These are phyloP conservation scores for Battus philenor DNA, from an alignment of 1,140 invertebrate genomes.

Conservation along the genomic window DNA sequence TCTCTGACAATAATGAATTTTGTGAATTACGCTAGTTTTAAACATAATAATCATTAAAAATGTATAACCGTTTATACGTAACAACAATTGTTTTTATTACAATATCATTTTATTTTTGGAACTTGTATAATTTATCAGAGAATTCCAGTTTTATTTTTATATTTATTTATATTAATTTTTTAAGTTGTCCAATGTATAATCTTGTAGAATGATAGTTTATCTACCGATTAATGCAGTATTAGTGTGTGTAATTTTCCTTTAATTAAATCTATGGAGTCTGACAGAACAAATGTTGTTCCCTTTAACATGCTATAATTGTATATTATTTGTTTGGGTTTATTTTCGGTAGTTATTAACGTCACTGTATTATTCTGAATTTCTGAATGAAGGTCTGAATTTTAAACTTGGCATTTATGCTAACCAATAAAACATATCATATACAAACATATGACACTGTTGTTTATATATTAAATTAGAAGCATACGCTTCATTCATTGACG, in stretches of 20 bases:
- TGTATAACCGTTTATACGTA: neutral
- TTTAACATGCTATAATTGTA: too few relatives aligned
- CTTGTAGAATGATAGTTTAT: too few relatives aligned
- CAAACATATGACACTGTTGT: neutral
- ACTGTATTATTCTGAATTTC: too few relatives aligned
- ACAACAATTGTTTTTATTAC: neutral
- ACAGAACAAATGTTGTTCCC: too few relatives aligned
- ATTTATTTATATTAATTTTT: too few relatives aligned
- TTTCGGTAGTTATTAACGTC: too few relatives aligned
- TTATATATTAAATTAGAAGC: neutral
- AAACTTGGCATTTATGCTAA: neutral
- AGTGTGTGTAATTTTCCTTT: too few relatives aligned
- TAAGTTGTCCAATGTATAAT: too few relatives aligned
- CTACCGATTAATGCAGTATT: too few relatives aligned
- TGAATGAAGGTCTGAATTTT: neutral
- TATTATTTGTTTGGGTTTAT: too few relatives aligned
- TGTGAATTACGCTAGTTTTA: neutral
- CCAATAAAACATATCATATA: conserved; percentile 3
- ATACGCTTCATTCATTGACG: conserved; percentile 9
- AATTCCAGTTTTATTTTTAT: neutral
- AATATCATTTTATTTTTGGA: neutral
- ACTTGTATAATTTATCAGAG: neutral
- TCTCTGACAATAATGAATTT: neutral
- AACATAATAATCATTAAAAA: too few relatives aligned
- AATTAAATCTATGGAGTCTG: too few relatives aligned